A percentile compares a stretch with the other conserved stretches of the same genome.
Conservation (phyloP, 2,113 vertebrate species). For the Litocranius walleri region DNA sequence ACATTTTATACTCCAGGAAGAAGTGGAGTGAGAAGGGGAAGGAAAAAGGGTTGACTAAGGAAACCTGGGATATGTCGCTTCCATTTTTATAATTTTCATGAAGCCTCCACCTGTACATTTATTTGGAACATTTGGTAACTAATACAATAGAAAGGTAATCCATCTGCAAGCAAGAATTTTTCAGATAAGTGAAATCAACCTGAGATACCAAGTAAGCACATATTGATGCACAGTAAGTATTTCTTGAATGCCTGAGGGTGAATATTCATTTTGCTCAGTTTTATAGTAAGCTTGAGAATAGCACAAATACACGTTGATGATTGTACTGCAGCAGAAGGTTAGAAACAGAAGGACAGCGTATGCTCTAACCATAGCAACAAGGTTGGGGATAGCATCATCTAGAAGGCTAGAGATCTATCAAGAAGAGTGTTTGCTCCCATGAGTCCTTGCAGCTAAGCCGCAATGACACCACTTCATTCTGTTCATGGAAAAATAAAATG, state of each 20-base stretch:
- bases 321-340: not conserved
- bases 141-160: not conserved
- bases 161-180: not conserved
- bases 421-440: not conserved
- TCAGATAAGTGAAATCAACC: not conserved
- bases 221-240: not conserved
- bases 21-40: not conserved
- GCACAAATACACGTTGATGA: not conserved
- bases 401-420: not conserved
- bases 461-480: not conserved
- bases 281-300: not conserved
- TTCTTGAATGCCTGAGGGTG: not conserved
- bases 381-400: not conserved
- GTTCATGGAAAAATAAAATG: not conserved
- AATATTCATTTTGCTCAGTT: not conserved
- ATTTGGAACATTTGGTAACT: not conserved
- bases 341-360: not conserved
- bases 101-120: not conserved
- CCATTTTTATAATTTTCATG: not conserved
- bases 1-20: not conserved
- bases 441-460: not conserved
- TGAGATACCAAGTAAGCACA: not conserved
- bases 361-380: not conserved
- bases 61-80: not conserved
- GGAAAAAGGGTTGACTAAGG: not conserved